Percentiles rank a stretch among this genome's conserved stretches.
Evolutionary conservation across 2,113 vertebrate genomes (phyloP).

Genomic region (Chinchilla lanigera): DNA sequence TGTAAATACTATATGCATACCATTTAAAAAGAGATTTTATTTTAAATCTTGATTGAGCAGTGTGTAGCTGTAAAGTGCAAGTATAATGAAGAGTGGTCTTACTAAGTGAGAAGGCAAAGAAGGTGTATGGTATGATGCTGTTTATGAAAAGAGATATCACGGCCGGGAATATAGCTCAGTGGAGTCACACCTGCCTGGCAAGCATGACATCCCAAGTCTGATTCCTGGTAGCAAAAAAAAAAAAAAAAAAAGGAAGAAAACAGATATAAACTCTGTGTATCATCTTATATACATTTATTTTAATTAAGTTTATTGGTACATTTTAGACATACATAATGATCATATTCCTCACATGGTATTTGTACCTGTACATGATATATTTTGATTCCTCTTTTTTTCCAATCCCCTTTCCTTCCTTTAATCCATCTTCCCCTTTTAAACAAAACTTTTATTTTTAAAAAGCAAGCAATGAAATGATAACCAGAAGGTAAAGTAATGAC

Average conservation of each 20-base stretch:
- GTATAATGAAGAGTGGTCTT: background rate
- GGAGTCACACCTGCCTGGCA: too few relatives aligned
- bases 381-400: background rate
- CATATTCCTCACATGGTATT: background rate
- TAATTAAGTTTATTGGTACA: background rate
- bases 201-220: too few relatives aligned
- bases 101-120: background rate
- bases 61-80: background rate
- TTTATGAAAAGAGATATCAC: conserved; percentile 31
- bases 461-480: background rate
- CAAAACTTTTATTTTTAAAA: background rate
- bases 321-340: background rate
- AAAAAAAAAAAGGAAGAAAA: too few relatives aligned
- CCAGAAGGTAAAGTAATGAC: background rate
- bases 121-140: background rate
- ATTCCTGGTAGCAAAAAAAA: too few relatives aligned
- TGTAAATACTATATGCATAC: background rate
- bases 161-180: too few relatives aligned
- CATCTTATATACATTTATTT: background rate
- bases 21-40: conserved; percentile 29
- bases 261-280: background rate
- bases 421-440: background rate
- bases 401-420: background rate
- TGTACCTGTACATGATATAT: background rate
- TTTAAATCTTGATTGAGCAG: background rate